Evolutionary conservation across 2,797 vertebrate species (phyloP).

Genomic region (Zalophus californianus): DNA sequence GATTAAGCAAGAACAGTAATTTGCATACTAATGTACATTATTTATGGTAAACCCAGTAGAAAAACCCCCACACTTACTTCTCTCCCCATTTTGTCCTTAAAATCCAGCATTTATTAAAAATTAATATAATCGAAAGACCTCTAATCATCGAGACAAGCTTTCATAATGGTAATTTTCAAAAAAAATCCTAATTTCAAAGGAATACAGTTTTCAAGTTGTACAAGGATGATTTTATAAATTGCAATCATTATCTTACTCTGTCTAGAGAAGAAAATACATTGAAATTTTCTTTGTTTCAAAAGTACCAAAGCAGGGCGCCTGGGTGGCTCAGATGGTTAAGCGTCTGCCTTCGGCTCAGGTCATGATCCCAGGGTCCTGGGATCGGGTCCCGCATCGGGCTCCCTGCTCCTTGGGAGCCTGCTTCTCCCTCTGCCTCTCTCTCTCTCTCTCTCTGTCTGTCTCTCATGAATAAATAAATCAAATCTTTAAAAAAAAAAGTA

Average conservation of each 20-base stretch:
- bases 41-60: slow-evolving; percentile 67
- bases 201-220: slow-evolving; percentile 73
- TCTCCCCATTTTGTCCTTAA: neutral
- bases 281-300: slow-evolving; percentile 53
- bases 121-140: slow-evolving; percentile 52
- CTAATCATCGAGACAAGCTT: slow-evolving; percentile 68
- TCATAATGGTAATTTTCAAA: slow-evolving; percentile 67
- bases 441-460: too few species aligned
- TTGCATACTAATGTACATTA: slow-evolving; percentile 69
- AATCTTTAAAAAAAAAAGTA: too few species aligned
- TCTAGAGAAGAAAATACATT: slow-evolving; percentile 27
- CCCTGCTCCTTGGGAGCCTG: too few species aligned
- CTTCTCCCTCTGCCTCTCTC: too few species aligned
- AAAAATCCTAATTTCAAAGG: slow-evolving; percentile 71
- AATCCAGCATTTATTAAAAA: slow-evolving; percentile 68
- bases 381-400: too few species aligned
- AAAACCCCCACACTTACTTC: neutral
- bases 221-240: slow-evolving; percentile 79
- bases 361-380: too few species aligned
- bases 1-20: slow-evolving; percentile 57
- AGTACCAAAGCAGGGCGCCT: neutral
- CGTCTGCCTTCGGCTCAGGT: too few species aligned
- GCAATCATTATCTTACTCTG: slow-evolving; percentile 78
- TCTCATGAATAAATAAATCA: too few species aligned
- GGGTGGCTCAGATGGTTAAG: too few species aligned